These are phyloP conservation scores for Thecocarcelia acutangulata DNA, from an alignment of 2,888 invertebrate species.

Conservation along the genomic window DNA sequence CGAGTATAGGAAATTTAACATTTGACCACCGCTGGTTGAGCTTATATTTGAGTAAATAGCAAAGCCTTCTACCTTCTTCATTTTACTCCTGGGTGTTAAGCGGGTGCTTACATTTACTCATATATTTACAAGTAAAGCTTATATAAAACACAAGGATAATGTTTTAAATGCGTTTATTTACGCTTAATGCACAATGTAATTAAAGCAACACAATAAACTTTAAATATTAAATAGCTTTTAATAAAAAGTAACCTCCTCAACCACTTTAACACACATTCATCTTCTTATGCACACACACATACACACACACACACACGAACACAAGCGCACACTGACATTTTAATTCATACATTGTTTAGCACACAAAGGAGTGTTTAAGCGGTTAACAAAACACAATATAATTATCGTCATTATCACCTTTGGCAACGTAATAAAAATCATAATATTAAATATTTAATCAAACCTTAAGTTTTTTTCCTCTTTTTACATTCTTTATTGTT, in stretches of 20 bases:
- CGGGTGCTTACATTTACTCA: not conserved
- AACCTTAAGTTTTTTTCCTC: not conserved
- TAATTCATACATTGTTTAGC: slow-evolving; percentile 25
- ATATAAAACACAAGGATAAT: slow-evolving; percentile 62
- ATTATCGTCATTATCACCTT: slow-evolving; percentile 34
- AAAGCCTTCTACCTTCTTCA: too few species aligned
- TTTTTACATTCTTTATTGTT: slow-evolving; percentile 4
- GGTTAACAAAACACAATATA: slow-evolving; percentile 37
- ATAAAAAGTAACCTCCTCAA: slow-evolving; percentile 50
- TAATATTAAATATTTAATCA: slow-evolving; percentile 23
- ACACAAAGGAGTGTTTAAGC: slow-evolving; percentile 49
- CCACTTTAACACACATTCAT: not conserved
- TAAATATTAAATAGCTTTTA: slow-evolving; percentile 65
- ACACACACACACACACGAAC: not conserved
- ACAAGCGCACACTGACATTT: not conserved
- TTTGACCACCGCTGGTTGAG: too few species aligned
- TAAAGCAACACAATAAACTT: slow-evolving; percentile 57
- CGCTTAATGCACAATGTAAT: slow-evolving; percentile 62
- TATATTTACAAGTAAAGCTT: slow-evolving; percentile 19
- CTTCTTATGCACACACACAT: not conserved
- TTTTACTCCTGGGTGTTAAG: not conserved
- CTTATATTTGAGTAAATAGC: too few species aligned
- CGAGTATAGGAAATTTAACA: too few species aligned
- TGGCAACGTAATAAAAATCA: slow-evolving; percentile 33
- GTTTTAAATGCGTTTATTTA: slow-evolving; percentile 61